A percentile compares a stretch with the other conserved stretches of the same genome.
phyloP scores from a whole-genome alignment of 64 coral and sea anemone species.

The Catalaphyllia jardinei region DNA sequence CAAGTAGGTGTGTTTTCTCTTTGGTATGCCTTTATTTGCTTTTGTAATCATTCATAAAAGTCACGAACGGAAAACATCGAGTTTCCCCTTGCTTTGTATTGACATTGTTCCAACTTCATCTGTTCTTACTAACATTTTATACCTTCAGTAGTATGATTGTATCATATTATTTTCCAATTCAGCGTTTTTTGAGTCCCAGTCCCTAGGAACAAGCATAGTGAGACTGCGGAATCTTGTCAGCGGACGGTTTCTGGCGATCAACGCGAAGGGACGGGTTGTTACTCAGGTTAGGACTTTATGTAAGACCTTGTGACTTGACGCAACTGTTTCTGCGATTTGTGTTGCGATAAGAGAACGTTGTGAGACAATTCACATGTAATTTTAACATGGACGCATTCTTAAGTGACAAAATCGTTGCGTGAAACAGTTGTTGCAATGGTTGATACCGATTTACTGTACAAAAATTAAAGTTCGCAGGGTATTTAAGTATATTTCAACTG shows the following conservation, averaged over 20 bases:
- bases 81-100: not conserved
- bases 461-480: too few relatives aligned
- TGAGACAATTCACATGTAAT: not conserved
- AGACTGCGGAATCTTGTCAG: conserved; percentile 63
- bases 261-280: conserved; percentile 52
- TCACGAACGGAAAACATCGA: too few relatives aligned
- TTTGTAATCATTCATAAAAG: too few relatives aligned
- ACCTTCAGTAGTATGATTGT: not conserved
- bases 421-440: too few relatives aligned
- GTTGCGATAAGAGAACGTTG: too few relatives aligned
- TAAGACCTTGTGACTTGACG: not conserved
- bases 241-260: conserved; percentile 65
- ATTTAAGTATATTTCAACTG: too few relatives aligned
- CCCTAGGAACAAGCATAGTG: conserved; percentile 81
- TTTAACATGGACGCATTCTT: too few relatives aligned
- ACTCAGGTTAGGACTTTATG: conserved; percentile 63
- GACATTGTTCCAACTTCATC: not conserved
- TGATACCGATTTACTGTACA: too few relatives aligned
- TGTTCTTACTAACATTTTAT: not conserved
- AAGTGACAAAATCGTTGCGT: too few relatives aligned
- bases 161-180: not conserved
- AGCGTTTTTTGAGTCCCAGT: conserved; percentile 83
- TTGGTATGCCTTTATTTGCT: too few relatives aligned
- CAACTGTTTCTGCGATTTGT: too few relatives aligned
- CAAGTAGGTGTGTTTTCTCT: too few relatives aligned